A percentile compares a stretch with the other conserved stretches of the same genome.
Conservation (phyloP, 2,797 vertebrate genomes). For the Enteromius mattozi region DNA sequence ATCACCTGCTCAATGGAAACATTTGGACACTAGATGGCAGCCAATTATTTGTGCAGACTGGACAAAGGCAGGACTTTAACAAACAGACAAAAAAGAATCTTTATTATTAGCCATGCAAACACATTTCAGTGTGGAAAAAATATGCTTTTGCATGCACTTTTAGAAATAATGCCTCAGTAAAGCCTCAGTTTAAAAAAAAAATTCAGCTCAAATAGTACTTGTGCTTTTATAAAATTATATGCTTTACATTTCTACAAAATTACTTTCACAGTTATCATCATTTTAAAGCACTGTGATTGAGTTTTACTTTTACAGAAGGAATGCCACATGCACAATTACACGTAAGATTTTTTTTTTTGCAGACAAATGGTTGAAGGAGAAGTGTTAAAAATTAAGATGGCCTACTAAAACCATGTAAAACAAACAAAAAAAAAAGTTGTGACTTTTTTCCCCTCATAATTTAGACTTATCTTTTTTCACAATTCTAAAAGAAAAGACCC, state of each 20-base stretch:
- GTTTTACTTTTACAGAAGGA: background rate
- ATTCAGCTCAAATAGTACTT: background rate
- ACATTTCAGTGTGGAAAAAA: background rate
- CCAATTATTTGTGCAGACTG: conserved; percentile 17
- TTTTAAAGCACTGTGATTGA: background rate
- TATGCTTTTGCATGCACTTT: background rate
- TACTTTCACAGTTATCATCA: background rate
- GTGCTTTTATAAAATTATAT: background rate
- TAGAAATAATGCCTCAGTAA: background rate
- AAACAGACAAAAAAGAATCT: background rate
- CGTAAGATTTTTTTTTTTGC: background rate
- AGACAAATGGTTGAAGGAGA: background rate
- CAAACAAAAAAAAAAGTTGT: background rate
- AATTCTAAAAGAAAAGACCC: too few relatives aligned
- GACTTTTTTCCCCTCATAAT: background rate
- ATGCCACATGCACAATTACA: too few relatives aligned
- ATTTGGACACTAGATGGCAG: conserved; percentile 43
- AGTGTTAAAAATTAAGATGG: background rate
- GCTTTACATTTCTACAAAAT: background rate
- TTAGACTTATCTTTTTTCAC: background rate
- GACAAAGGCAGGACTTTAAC: conserved; percentile 10
- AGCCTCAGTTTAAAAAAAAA: background rate
- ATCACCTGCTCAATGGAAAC: background rate
- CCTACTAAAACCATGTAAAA: background rate
- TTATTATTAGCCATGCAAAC: background rate